A percentile compares a stretch with the other conserved stretches of the same genome.
Evolutionary conservation across 2,113 vertebrate genomes (phyloP).

Genomic region (Periophthalmus modestus): DNA sequence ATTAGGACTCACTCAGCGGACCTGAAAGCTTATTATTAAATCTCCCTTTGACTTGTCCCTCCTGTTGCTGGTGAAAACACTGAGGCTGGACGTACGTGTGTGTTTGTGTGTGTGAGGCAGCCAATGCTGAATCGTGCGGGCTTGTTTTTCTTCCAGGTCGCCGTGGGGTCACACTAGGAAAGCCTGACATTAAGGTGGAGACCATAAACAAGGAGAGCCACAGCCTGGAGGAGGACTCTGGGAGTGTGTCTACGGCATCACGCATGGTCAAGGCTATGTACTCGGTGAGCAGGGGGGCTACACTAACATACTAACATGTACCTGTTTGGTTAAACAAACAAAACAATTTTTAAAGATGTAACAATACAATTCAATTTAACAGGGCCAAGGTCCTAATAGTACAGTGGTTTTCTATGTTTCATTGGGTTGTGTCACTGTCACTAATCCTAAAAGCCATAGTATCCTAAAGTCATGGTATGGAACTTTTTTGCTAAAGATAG

Average conservation of each 20-base stretch:
- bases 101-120: conserved; percentile 15
- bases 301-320: conserved; percentile 54
- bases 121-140: conserved; percentile 40
- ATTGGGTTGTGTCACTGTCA: no score
- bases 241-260: conserved; percentile 91
- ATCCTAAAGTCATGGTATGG: no score
- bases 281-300: conserved; percentile 81
- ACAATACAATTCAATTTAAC: not conserved
- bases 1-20: not conserved
- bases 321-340: conserved; percentile 15
- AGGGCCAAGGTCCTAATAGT: no score
- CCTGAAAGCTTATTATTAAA: conserved; percentile 10
- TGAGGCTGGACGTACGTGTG: not conserved
- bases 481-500: no score
- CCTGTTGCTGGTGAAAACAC: conserved; percentile 31
- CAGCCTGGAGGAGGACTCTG: conserved; percentile 90
- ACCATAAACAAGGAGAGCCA: conserved; percentile 95
- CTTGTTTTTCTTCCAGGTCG: conserved; percentile 82
- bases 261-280: conserved; percentile 98
- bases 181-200: conserved; percentile 97
- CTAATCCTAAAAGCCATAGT: no score
- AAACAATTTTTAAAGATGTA: no score
- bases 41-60: not conserved
- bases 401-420: no score
- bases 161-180: conserved; percentile 92